phyloP scores from a whole-genome alignment of 2,113 vertebrate species.

The Chionodraco myersi region DNA sequence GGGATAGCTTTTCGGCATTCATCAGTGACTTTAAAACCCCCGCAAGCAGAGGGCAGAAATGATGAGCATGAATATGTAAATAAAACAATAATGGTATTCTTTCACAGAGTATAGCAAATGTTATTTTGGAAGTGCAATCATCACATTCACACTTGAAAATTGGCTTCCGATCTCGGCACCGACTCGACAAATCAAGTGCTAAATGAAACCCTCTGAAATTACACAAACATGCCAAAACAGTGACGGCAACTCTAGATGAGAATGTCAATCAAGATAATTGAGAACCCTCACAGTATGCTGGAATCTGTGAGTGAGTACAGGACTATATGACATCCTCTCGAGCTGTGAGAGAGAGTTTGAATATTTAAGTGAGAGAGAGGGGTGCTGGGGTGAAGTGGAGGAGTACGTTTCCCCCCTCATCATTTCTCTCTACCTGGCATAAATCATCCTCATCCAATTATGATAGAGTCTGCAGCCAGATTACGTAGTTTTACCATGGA shows the following conservation, averaged over 20 bases:
- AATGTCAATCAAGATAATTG: slow-evolving; percentile 60
- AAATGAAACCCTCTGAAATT: slow-evolving; percentile 38
- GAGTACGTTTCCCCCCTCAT: slow-evolving; percentile 41
- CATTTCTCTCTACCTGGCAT: slow-evolving; percentile 67
- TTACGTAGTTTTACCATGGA: slow-evolving; percentile 61
- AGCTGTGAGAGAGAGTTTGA: slow-evolving; percentile 2
- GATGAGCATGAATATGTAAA: neutral
- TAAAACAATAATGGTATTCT: neutral
- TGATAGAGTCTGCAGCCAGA: slow-evolving; percentile 72
- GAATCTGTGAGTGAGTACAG: slow-evolving; percentile 15
- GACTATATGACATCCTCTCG: slow-evolving; percentile 30
- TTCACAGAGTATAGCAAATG: neutral
- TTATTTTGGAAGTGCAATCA: slow-evolving; percentile 11
- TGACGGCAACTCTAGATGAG: slow-evolving; percentile 48
- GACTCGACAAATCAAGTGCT: slow-evolving; percentile 24
- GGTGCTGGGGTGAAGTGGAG: slow-evolving; percentile 7
- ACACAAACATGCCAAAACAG: slow-evolving; percentile 39
- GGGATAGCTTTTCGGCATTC: neutral
- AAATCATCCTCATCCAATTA: slow-evolving; percentile 80
- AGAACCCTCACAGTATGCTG: slow-evolving; percentile 24
- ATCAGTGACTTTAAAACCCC: neutral
- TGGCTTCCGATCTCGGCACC: slow-evolving; percentile 1
- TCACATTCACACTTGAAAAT: slow-evolving; percentile 21
- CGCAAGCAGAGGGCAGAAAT: neutral
- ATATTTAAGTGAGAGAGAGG: neutral